A percentile compares a stretch with the other conserved stretches of the same genome.
phyloP scores from a whole-genome alignment of 2,888 invertebrate species.

The Lasioglossum leucozonium region DNA sequence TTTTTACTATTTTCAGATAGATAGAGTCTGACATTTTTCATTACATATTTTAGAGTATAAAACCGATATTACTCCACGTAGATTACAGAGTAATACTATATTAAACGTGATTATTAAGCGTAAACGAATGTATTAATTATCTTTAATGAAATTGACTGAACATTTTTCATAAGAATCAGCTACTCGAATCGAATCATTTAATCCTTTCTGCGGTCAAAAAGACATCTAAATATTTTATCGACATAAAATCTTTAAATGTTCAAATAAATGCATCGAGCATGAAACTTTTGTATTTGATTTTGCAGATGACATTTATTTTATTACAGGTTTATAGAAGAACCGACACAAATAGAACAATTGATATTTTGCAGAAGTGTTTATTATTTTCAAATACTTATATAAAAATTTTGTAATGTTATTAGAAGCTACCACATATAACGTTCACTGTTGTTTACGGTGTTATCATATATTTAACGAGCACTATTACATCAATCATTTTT shows the following conservation, averaged over 20 bases:
- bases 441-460: conserved; percentile 60
- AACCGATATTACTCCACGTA: conserved; percentile 30
- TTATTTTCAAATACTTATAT: conserved; percentile 78
- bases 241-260: conserved; percentile 29
- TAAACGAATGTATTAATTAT: conserved; percentile 51
- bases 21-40: conserved; percentile 38
- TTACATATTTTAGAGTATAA: conserved; percentile 35
- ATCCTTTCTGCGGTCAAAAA: conserved; percentile 25
- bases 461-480: conserved; percentile 59
- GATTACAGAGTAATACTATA: conserved; percentile 37
- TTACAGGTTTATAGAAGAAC: conserved; percentile 44
- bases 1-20: conserved; percentile 45
- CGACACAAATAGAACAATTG: conserved; percentile 36
- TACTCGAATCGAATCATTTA: conserved; percentile 44
- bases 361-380: conserved; percentile 75
- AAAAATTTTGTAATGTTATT: conserved; percentile 77
- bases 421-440: conserved; percentile 73
- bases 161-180: conserved; percentile 44
- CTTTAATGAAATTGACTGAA: conserved; percentile 37
- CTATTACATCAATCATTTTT: conserved; percentile 56
- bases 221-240: conserved; percentile 38
- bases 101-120: conserved; percentile 42
- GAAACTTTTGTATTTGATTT: conserved; percentile 12
- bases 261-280: conserved; percentile 1
- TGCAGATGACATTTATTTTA: conserved; percentile 19